Percentiles rank a stretch among this genome's conserved stretches.
Conservation (phyloP, 2,797 vertebrate species). For the Gadopsis marmoratus region DNA sequence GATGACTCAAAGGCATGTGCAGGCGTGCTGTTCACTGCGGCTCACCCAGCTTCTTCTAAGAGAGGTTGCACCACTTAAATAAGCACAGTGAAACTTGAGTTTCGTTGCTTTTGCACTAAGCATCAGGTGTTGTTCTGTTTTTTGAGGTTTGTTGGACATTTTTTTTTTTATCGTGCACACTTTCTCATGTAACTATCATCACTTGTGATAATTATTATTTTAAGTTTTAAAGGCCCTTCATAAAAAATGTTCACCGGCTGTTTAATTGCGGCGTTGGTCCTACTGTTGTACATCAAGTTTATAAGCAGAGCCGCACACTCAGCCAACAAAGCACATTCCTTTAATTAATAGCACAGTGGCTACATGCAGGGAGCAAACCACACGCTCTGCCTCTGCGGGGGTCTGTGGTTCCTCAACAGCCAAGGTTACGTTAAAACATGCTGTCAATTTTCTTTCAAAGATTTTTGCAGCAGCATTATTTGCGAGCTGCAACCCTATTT, state of each 20-base stretch:
- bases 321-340: slow-evolving; percentile 82
- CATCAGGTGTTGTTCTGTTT: slow-evolving; percentile 20
- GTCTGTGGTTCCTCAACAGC: slow-evolving; percentile 62
- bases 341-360: slow-evolving; percentile 82
- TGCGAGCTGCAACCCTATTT: slow-evolving; percentile 33
- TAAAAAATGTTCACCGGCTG: slow-evolving; percentile 66
- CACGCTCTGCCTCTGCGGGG: slow-evolving; percentile 56
- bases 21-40: slow-evolving; percentile 52
- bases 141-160: slow-evolving; percentile 12
- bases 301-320: slow-evolving; percentile 75
- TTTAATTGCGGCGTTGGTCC: slow-evolving; percentile 73
- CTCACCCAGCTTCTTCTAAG: slow-evolving; percentile 39
- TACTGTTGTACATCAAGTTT: slow-evolving; percentile 67
- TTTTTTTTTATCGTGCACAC: slow-evolving; percentile 5
- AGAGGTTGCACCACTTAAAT: slow-evolving; percentile 32
- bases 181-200: slow-evolving; percentile 32
- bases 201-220: slow-evolving; percentile 54
- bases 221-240: slow-evolving; percentile 43
- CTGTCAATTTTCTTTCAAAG: slow-evolving; percentile 42
- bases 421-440: slow-evolving; percentile 57
- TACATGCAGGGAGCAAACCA: slow-evolving; percentile 72
- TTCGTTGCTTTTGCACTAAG: slow-evolving; percentile 33
- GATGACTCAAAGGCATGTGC: slow-evolving; percentile 72
- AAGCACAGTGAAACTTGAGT: slow-evolving; percentile 28
- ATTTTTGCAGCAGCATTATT: slow-evolving; percentile 59